Conservation (phyloP, 2,113 vertebrate genomes). For the Oreochromis aureus region DNA sequence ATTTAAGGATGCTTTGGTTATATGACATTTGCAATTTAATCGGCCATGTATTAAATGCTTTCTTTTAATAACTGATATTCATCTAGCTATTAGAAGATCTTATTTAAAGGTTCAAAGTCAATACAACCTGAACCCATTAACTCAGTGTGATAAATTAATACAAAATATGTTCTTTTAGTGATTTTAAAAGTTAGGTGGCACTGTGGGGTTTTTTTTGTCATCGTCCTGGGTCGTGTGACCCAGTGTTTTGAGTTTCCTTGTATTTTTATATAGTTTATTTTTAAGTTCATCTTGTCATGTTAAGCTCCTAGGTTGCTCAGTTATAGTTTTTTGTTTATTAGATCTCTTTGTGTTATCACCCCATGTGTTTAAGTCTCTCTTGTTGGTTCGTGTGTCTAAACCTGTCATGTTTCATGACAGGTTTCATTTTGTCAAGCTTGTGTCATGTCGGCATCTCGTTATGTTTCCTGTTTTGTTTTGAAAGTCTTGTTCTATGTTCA, state of each 20-base stretch:
- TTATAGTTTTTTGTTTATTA: neutral
- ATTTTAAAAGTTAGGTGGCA: neutral
- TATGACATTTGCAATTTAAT: neutral
- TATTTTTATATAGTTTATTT: neutral
- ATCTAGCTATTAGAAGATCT: neutral
- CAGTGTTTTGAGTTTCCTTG: neutral
- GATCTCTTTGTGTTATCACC: neutral
- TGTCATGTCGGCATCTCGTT: neutral
- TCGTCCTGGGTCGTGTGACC: neutral
- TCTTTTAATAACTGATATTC: neutral
- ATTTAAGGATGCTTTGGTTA: neutral
- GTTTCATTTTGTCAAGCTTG: neutral
- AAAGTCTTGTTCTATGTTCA: neutral
- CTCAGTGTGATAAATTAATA: neutral
- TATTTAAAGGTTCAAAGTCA: neutral
- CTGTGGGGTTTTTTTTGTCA: neutral
- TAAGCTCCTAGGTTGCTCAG: neutral
- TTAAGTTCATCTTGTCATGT: neutral
- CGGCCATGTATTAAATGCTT: neutral
- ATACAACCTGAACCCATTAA: neutral
- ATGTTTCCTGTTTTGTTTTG: neutral
- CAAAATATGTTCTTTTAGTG: neutral
- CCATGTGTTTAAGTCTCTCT: neutral
- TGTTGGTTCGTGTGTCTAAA: neutral
- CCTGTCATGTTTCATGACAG: neutral